Evolutionary conservation across 2,797 vertebrate species (phyloP), one percentile per base, ranked within the genome.

Genomic region (Pyrocephalus nanus): DNA sequence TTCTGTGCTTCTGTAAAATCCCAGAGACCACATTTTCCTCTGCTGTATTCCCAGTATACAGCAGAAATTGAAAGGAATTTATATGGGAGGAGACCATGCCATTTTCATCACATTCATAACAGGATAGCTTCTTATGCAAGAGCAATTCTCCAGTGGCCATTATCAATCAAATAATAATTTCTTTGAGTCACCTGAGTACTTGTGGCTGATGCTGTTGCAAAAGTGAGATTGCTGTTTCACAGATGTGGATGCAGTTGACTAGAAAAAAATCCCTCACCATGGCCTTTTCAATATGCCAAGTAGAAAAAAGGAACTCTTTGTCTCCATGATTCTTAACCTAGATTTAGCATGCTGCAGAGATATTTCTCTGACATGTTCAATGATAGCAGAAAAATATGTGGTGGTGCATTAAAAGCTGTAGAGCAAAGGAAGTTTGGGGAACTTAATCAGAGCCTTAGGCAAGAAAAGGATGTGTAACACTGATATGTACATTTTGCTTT

Each of bases 331-430:
- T 92, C 80, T 67, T 90, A 96, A 92, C 94, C 94, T 92, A 96
- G 91, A 95, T 97, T 93, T 95, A 88, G 73, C 60, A 85, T 81
- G 80, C 93, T 95, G 94, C 71, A 80, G 94, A 95, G 92, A 86
- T 90, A 95, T 96, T 97, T 96, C 88, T 96, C 95, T 96, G 83
- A 95, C 95, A 47, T 88, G 88, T 96, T 96, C 80, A 95, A 51
- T 90, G 90, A 86, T 96, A 95, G 88, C 58, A 80, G 79, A 84
- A 96, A 96, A 94, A 96, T 65, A 72, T 82, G 62, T 90, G 94
- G 93, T 92, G 86, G 81, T 96, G 89, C 89, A 93, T 95, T 96
- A 96, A 96, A 96, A 95, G 86, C 88, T 93, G 75, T 95, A 95
- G 27, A 94, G 93, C 54, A 96, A 93, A 93, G 66, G 77, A 94